Evolutionary conservation across 2,797 vertebrate genomes (phyloP), one percentile per base, ranked within the genome.

Genomic region (Catostomus latipinnis): DNA sequence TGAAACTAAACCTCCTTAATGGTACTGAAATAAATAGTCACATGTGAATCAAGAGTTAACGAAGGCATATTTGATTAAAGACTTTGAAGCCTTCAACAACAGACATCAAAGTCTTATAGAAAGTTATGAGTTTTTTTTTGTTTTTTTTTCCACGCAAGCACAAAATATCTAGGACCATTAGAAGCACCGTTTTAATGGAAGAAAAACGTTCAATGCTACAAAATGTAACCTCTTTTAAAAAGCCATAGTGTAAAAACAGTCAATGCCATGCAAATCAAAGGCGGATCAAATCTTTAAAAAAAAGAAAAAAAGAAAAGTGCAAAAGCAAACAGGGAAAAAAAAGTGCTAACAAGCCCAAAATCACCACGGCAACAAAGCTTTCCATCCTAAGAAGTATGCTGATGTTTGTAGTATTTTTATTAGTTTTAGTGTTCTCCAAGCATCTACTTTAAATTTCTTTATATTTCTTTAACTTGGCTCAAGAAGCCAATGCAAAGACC

Each of bases 251-350:
- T 34, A 63, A 56, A 84, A 87, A 90, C 77, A 86, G 87, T 86
- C 87, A 87, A 90, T 87, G 85, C 88, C 82, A 89, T 91, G 87
- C 86, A 90, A 82, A 87, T 61, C 49, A 76, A 82, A 87, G 62
- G 50, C 85, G 87, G 6, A 88, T 62, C 83, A 69, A 82, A 67
- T 81, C 81, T 80, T 34, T 4, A 34, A 34, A 34, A 34, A 34
- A 34, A 34, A 22, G 1, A 13, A 80, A 77, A 61, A 53, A 82
- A 76, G 78, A n/a, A 89, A 91, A 88, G 89, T 93, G 90, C 89
- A 90, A 89, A 91, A 87, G 80, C 89, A 90, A 82, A 88, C 72
- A 45, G 63, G 53, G 57, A 60, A 57, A 69, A 77, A 46, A 45
- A 79, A 79, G 58, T 71, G 71, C 81, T 45, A 63, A 69, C 22